Percentiles rank a stretch among this genome's conserved stretches.
Evolutionary conservation across 2,888 invertebrate genomes (phyloP).

Genomic region (Peribatodes rhomboidaria): DNA sequence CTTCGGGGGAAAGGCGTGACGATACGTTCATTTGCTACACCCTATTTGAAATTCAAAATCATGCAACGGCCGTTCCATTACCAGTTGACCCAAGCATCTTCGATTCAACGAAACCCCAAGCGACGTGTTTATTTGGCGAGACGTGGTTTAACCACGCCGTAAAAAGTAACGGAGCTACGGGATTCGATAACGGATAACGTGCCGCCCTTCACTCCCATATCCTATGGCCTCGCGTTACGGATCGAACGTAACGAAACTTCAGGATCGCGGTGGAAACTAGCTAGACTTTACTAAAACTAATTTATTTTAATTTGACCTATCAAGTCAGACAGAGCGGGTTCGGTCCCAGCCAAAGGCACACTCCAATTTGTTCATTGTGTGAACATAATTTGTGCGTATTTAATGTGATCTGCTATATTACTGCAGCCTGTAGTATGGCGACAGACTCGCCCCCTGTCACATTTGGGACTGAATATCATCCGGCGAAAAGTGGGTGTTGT

Average conservation of each 20-base stretch:
- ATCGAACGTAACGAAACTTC: background rate
- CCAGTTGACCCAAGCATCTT: background rate
- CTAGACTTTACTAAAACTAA: background rate
- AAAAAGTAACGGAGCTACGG: constrained; percentile 39
- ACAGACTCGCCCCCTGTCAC: no score
- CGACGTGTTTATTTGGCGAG: constrained; percentile 41
- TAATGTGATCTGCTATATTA: no score
- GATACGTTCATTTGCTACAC: background rate
- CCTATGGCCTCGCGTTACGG: constrained; percentile 28
- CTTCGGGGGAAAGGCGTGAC: no score
- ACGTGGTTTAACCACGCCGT: constrained; percentile 37
- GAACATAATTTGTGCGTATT: no score
- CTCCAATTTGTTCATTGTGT: no score
- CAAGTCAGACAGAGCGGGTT: no score
- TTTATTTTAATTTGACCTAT: no score
- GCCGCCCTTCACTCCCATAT: constrained; percentile 39
- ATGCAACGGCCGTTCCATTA: background rate
- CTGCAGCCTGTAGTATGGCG: no score
- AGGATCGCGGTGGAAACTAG: background rate
- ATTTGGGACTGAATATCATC: no score
- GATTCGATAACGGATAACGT: constrained; percentile 39
- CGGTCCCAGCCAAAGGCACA: no score
- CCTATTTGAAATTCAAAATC: background rate
- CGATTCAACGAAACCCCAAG: constrained; percentile 21
- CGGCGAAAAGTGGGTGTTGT: no score